Base-by-base conservation (phyloP, 2,113 vertebrate genomes). In the Coryphaenoides rupestris region DNA sequence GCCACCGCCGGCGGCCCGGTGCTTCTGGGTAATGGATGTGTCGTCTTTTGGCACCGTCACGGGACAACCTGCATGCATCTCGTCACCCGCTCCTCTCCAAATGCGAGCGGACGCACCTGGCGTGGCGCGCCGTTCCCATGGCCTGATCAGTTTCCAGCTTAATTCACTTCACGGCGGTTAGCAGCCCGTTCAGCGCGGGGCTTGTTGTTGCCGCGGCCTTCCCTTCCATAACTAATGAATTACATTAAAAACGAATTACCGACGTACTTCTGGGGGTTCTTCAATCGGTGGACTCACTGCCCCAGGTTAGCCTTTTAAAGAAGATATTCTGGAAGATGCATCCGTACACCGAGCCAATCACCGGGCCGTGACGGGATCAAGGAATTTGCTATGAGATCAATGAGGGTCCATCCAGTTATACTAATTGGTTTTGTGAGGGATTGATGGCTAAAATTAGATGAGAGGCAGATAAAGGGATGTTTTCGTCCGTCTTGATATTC, bases 11-110 rank as follows among this genome's bases (percentile, higher is more conserved):
- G 80, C 70, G 85, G 77, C 74, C 87, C 78, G 62, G 58, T 81
- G 85, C 83, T 73, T 75, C 78, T 65, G 70, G n/a, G 80, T 89
- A 89, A 88, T 90, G 80, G 84, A 86, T 83, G 76, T 81, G 78
- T 81, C 79, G 72, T 87, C n/a, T 87, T 87, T 84, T 81, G 84
- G 80, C 72, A 81, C 77, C 74, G 77, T 74, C 80, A 63, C 75
- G 82, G 86, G 84, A 85, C 70, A 13, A 12, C 76, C 76, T 76
- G 69, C 68, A 71, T n/a, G n/a, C n/a, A n/a, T n/a, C n/a, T n/a
- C n/a, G n/a, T n/a, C n/a, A n/a, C n/a, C n/a, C n/a, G n/a, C n/a
- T 85, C 75, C 78, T 69, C 78, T 40, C 64, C 76, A 67, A 61
- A 84, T 78, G 75, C 59, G 24, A 70, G 55, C 17, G 21, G 73